Base-by-base conservation (phyloP, 2,113 vertebrate species). In the Geothlypis trichas region DNA sequence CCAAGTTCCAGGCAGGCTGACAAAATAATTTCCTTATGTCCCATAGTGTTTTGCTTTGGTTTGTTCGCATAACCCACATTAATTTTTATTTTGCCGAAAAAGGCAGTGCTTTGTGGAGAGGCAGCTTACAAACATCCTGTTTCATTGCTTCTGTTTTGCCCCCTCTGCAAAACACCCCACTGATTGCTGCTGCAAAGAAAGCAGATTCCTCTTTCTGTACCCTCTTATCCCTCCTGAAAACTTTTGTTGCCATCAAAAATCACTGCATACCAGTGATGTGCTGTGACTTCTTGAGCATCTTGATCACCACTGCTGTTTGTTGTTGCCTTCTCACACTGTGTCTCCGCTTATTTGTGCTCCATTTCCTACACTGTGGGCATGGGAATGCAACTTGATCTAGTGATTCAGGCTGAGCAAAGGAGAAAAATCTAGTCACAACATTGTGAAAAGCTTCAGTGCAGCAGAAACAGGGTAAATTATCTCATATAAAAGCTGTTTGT, bases 1-100 rank as follows among this genome's bases (percentile, higher is more conserved):
- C 10, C 47, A 37, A 91, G 63, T 91, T 91, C 89, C 46, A 95
- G 67, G 84, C 74, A 77, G 73, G 58, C 71, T 87, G 71, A 95
- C 59, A 96, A 94, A 85, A 95, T 82, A 2, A 69, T 87, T 82
- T 91, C 44, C 71, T 93, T 59, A n/a, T 71, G 71, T 91, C 58
- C 66, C n/a, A 73, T 11, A 61, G 39, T 85, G 62, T 73, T 94
- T 87, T 73, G 33, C 44, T 91, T 87, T 89, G 24, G 9, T 87
- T 91, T 87, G 23, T 55, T 89, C 62, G 62, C 15, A 61, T 89
- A 57, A 28, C 21, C 51, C 33, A 51, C 63, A 47, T 63, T 67
- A 20, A 31, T 88, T 84, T 83, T 76, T 66, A 58, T 94, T 94
- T 85, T 92, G 28, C 79, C 80, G 93, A 67, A 63, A 83, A 90